These are phyloP conservation scores for Chlorops oryzae DNA, from an alignment of 1,140 invertebrate genomes.

Conservation along the genomic window DNA sequence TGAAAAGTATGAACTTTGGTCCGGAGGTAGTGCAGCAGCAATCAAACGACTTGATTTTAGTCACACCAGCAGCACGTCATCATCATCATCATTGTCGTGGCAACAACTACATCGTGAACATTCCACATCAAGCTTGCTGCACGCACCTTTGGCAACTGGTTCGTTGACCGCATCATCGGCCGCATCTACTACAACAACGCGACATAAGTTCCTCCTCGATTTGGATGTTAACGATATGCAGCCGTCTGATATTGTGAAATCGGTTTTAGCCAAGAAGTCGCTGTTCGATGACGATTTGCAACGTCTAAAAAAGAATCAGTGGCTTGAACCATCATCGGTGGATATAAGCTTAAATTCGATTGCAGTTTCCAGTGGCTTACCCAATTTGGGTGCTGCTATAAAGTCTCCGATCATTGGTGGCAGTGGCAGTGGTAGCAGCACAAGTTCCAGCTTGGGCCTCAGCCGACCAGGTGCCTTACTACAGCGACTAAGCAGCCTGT, in stretches of 20 bases:
- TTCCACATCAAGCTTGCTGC: constrained; percentile 1
- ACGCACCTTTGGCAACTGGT: too few species aligned
- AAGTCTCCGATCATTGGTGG: constrained; percentile 36
- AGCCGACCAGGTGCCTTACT: constrained; percentile 21
- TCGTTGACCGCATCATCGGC: not conserved
- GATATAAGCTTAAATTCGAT: constrained; percentile 22
- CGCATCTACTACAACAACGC: constrained; percentile 50
- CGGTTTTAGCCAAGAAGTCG: constrained; percentile 81
- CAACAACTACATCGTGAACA: not conserved
- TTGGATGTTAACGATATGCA: constrained; percentile 72
- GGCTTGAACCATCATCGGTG: constrained; percentile 63
- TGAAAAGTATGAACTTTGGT: constrained; percentile 89
- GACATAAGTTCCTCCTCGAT: constrained; percentile 61
- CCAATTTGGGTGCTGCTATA: constrained; percentile 42
- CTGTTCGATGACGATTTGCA: constrained; percentile 95
- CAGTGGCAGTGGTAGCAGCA: not conserved
- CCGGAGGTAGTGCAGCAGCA: constrained; percentile 57
- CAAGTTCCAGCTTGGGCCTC: not conserved
- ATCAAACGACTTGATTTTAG: constrained; percentile 13
- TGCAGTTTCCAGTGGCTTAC: constrained; percentile 33
- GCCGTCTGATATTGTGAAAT: constrained; percentile 90
- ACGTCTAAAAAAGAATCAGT: constrained; percentile 81
- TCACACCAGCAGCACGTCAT: constrained; percentile 16
- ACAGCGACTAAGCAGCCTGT: constrained; percentile 37
- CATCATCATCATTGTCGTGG: constrained; percentile 18